Conservation (phyloP, 1,140 invertebrate genomes). For the Babylonia areolata region DNA sequence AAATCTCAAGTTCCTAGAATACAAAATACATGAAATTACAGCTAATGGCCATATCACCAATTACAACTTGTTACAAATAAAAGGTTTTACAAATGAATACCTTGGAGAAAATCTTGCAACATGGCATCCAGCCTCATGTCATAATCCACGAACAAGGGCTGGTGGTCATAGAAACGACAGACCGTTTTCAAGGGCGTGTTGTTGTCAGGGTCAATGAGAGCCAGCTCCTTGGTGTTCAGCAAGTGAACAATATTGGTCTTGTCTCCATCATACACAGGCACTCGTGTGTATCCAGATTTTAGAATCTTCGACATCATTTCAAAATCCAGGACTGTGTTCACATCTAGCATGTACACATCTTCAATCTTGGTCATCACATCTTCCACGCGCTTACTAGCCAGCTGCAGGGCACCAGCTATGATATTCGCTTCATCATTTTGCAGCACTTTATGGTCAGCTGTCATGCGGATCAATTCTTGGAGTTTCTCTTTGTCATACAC, state of each 20-base stretch:
- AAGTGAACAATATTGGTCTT: slow-evolving; percentile 95
- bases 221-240: slow-evolving; percentile 97
- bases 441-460: slow-evolving; percentile 81
- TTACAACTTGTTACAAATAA: no score
- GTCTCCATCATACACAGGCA: slow-evolving; percentile 91
- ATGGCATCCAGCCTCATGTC: slow-evolving; percentile 96
- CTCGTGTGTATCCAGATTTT: slow-evolving; percentile 91
- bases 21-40: no score
- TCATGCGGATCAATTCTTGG: slow-evolving; percentile 89
- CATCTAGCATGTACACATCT: slow-evolving; percentile 96
- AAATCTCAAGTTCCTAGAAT: no score
- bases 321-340: slow-evolving; percentile 92
- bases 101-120: slow-evolving; percentile 98
- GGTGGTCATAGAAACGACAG: slow-evolving; percentile 97
- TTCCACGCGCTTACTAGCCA: slow-evolving; percentile 92
- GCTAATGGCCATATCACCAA: no score
- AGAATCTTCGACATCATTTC: slow-evolving; percentile 98
- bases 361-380: slow-evolving; percentile 97
- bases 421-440: slow-evolving; percentile 98
- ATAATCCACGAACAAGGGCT: slow-evolving; percentile 96
- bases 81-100: slow-evolving; percentile 77
- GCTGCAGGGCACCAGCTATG: slow-evolving; percentile 94
- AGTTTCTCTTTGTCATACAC: slow-evolving; percentile 97
- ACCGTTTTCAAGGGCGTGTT: slow-evolving; percentile 94
- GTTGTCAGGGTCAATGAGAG: slow-evolving; percentile 98